Conservation (phyloP, 2,888 invertebrate species). For the Calliopum simillimum region DNA sequence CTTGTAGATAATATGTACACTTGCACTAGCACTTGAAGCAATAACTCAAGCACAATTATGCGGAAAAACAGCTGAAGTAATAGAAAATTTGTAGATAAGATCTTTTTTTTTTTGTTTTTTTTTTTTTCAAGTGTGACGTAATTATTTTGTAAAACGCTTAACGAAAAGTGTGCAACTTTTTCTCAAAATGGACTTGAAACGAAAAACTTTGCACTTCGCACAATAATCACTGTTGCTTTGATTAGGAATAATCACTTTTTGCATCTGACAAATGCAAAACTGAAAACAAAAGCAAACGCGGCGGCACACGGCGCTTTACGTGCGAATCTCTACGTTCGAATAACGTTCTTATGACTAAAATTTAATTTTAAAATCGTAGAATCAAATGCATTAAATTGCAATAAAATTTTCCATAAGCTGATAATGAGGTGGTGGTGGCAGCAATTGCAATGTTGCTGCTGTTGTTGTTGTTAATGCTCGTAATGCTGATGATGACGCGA, state of each 20-base stretch:
- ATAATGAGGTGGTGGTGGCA: too few species aligned
- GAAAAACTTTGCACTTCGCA: too few species aligned
- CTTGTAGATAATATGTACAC: neutral
- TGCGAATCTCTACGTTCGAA: conserved; percentile 5
- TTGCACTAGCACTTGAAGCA: neutral
- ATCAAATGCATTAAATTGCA: conserved; percentile 11
- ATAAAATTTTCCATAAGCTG: conserved; percentile 18
- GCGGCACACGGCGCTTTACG: neutral
- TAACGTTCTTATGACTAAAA: conserved; percentile 18
- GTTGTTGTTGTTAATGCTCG: neutral
- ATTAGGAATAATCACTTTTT: neutral
- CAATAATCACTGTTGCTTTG: too few species aligned
- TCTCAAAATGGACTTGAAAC: too few species aligned
- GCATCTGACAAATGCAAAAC: conserved; percentile 4
- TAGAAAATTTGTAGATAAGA: too few species aligned
- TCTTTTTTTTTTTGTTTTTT: too few species aligned
- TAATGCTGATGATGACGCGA: neutral
- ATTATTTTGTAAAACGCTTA: too few species aligned
- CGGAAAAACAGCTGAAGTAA: too few species aligned
- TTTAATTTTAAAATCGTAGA: conserved; percentile 1
- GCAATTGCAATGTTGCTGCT: neutral
- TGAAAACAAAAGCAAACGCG: neutral
- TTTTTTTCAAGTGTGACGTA: too few species aligned
- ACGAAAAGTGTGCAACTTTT: too few species aligned
- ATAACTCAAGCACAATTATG: too few species aligned